Evolutionary conservation across 2,797 vertebrate species (phyloP).

Genomic region (Cercopithecus mitis): DNA sequence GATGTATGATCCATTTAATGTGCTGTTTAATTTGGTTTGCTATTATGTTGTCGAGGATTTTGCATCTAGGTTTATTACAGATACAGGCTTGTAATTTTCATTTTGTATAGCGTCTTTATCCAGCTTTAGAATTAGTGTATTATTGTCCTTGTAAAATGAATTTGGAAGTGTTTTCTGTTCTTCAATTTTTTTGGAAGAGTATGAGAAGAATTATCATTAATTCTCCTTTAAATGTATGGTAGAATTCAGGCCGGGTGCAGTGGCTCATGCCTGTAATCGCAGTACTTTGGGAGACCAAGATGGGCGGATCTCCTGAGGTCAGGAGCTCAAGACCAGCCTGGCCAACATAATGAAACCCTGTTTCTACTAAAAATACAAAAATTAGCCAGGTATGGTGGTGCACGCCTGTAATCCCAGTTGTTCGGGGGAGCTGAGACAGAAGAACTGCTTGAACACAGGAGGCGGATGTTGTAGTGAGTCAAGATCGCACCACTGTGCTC

Average conservation of each 20-base stretch:
- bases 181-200: background rate
- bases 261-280: background rate
- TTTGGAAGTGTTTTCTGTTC: background rate
- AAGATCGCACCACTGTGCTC: background rate
- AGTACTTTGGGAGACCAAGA: background rate
- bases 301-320: background rate
- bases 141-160: background rate
- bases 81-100: background rate
- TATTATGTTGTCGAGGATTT: background rate
- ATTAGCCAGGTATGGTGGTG: rapidly evolving
- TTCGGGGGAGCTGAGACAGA: background rate
- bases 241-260: background rate
- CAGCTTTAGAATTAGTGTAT: background rate
- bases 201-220: background rate
- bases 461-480: too few relatives aligned
- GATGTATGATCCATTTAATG: background rate
- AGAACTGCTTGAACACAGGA: background rate
- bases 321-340: background rate
- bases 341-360: background rate
- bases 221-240: background rate
- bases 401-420: background rate
- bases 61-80: background rate
- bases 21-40: background rate
- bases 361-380: background rate
- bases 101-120: background rate